Evolutionary conservation across 2,113 vertebrate species (phyloP).

Genomic region (Corydoras maculifer): DNA sequence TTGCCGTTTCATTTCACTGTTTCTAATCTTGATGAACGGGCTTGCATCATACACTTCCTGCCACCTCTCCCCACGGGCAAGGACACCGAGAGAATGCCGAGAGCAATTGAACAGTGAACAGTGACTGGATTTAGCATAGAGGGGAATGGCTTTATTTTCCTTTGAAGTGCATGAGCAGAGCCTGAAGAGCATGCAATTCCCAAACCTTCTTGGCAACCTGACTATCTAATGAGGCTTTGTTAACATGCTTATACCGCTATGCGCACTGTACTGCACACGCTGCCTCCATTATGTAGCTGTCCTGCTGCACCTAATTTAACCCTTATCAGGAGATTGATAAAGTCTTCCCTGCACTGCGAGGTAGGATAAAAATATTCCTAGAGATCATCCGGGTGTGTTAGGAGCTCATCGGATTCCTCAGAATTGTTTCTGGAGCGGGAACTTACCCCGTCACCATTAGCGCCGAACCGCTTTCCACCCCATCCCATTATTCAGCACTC

Average conservation of each 20-base stretch:
- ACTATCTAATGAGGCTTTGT: slow-evolving; percentile 42
- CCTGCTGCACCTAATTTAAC: slow-evolving; percentile 27
- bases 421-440: background rate
- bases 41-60: slow-evolving; percentile 2
- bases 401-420: too few relatives aligned
- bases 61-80: background rate
- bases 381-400: background rate
- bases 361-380: slow-evolving; percentile 18
- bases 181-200: slow-evolving; percentile 47
- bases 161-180: slow-evolving; percentile 46
- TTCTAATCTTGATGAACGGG: background rate
- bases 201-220: slow-evolving; percentile 31
- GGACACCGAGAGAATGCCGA: slow-evolving; percentile 15
- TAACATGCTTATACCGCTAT: slow-evolving; percentile 25
- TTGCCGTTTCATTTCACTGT: slow-evolving; percentile 10
- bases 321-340: slow-evolving; percentile 22
- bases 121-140: slow-evolving; percentile 24
- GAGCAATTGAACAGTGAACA: slow-evolving; percentile 1
- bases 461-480: slow-evolving; percentile 1
- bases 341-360: slow-evolving; percentile 3
- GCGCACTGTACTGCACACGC: slow-evolving; percentile 15
- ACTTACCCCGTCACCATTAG: background rate
- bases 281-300: slow-evolving; percentile 19
- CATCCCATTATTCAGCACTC: background rate
- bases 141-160: slow-evolving; percentile 35